phyloP scores from a whole-genome alignment of 2,797 vertebrate genomes.

The Enteromius unitaeniatus region DNA sequence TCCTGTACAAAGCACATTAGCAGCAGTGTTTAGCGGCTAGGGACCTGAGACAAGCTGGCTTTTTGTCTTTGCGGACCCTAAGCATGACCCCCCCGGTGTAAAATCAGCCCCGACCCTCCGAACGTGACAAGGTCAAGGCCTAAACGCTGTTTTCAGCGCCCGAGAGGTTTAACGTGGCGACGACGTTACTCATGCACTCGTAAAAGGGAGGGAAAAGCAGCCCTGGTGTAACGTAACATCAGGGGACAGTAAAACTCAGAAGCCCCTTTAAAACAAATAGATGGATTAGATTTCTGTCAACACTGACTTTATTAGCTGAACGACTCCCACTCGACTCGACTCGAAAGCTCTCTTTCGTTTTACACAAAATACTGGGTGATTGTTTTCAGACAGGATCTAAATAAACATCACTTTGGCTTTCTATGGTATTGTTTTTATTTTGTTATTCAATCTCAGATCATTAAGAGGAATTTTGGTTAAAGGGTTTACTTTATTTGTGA shows the following conservation, averaged over 20 bases:
- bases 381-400: neutral
- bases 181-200: slow-evolving; percentile 43
- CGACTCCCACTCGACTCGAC: neutral
- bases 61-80: slow-evolving; percentile 68
- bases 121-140: slow-evolving; percentile 81
- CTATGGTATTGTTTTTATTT: neutral
- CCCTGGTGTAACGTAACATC: slow-evolving; percentile 74
- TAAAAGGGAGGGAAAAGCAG: slow-evolving; percentile 50
- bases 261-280: slow-evolving; percentile 78
- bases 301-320: slow-evolving; percentile 69
- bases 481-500: neutral
- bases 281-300: slow-evolving; percentile 73
- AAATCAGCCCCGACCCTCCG: slow-evolving; percentile 63
- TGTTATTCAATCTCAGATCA: no score
- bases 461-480: neutral
- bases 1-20: slow-evolving; percentile 76
- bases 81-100: slow-evolving; percentile 73
- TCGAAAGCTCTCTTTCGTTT: neutral
- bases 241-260: slow-evolving; percentile 73
- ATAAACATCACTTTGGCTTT: neutral
- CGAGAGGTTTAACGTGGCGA: slow-evolving; percentile 69
- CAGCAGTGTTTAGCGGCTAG: slow-evolving; percentile 70
- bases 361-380: neutral
- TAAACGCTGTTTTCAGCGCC: slow-evolving; percentile 71
- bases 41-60: slow-evolving; percentile 68